Percentiles rank a stretch among this genome's conserved stretches.
phyloP scores from a whole-genome alignment of 2,888 invertebrate genomes.

The Carterocephalus palaemon region DNA sequence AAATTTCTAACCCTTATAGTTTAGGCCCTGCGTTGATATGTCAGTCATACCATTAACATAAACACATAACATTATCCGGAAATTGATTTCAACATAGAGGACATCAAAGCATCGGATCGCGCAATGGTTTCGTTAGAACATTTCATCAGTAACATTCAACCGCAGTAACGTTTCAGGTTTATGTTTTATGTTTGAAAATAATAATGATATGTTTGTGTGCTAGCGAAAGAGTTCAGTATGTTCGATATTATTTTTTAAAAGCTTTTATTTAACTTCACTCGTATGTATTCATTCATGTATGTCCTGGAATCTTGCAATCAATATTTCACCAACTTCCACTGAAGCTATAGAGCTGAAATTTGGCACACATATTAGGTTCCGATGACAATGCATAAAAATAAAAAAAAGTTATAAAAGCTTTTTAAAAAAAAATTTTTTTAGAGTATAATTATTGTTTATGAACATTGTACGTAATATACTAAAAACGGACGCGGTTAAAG shows the following conservation, averaged over 20 bases:
- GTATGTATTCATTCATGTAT: too few relatives aligned
- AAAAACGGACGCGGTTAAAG: too few relatives aligned
- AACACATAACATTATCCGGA: conserved; percentile 22
- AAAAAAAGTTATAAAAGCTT: too few relatives aligned
- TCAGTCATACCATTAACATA: conserved; percentile 12
- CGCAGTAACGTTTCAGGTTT: conserved; percentile 10
- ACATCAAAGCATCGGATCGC: conserved; percentile 55
- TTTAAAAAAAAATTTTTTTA: too few relatives aligned
- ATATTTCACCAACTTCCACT: too few relatives aligned
- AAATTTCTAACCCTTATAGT: not conserved
- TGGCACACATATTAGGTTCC: too few relatives aligned
- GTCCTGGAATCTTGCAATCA: too few relatives aligned
- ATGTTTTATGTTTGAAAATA: conserved; percentile 11
- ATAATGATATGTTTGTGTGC: conserved; percentile 2
- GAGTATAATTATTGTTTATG: too few relatives aligned
- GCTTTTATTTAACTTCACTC: too few relatives aligned
- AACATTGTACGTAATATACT: too few relatives aligned
- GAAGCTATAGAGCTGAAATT: too few relatives aligned
- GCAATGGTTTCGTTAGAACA: conserved; percentile 50
- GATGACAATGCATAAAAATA: too few relatives aligned
- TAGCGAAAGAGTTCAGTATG: not conserved
- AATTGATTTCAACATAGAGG: conserved; percentile 20
- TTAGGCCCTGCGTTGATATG: not conserved
- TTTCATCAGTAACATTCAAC: conserved; percentile 36
- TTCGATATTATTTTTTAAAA: not conserved